Evolutionary conservation across 2,888 invertebrate species (phyloP), one percentile per base, ranked within the genome.

Genomic region (Periphyllus acericola): DNA sequence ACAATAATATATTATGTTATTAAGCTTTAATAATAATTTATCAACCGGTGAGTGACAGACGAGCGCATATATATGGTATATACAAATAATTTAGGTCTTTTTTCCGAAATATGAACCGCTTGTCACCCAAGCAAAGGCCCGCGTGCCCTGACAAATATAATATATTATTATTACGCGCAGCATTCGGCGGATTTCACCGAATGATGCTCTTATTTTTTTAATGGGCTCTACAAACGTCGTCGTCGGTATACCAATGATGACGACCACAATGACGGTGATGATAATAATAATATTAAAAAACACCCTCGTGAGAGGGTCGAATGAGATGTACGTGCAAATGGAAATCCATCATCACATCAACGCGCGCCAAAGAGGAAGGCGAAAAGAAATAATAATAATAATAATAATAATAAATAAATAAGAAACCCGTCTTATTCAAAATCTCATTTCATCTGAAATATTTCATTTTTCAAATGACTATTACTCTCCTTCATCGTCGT

Each of bases 391-490:
- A 34, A 72, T 34, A 36, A 29, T 14, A 46, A 46, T 46, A 46
- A 46, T 46, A 46, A 46, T 46, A 46, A 46, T 46, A 46, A 46
- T 71, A 71, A 82, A 81, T 68, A 81, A 46, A 80, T 36, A 74
- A 55, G 75, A 66, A 68, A 66, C 25, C 21, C 40, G 60, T 68
- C 85, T 85, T 60, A 78, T 85, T 85, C 76, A 68, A 85, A 85
- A 78, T 85, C 52, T 85, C 68, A 85, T 85, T 78, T 85, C 68
- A 78, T 78, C 78, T 68, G 71, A 76, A 84, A 85, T 78, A 76
- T 76, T 85, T 68, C 76, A 85, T 68, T 76, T 85, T 85, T 85
- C 85, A 78, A 85, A 85, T 52, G 85, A 85, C 85, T 85, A 78
- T 85, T 76, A 68, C 78, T 66, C 32, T 68, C 21, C 78, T 19